phyloP scores from a whole-genome alignment of 2,113 vertebrate species.

The Platichthys stellatus region DNA sequence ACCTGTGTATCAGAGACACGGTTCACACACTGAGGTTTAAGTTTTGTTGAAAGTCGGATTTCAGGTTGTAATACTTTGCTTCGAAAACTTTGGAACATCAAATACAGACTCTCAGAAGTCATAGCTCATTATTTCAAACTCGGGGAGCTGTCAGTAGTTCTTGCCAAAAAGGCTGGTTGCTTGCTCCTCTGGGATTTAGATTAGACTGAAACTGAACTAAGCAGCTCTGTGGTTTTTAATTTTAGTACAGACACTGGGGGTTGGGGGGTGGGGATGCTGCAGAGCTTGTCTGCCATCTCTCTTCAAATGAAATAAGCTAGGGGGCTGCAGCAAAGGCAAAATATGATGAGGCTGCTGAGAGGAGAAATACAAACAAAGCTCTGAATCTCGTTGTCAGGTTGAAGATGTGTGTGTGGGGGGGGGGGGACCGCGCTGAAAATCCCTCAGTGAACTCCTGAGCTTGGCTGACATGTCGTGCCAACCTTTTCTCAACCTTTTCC shows the following conservation, averaged over 20 bases:
- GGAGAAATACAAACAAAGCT: conserved; percentile 30
- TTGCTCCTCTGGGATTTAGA: conserved; percentile 48
- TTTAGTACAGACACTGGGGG: conserved; percentile 36
- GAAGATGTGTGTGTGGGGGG: not conserved
- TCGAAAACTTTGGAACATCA: conserved; percentile 51
- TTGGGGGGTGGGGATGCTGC: not conserved
- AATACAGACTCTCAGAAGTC: conserved; percentile 54
- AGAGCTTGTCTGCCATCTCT: conserved; percentile 26
- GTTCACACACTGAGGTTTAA: not conserved
- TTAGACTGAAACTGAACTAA: conserved; percentile 51
- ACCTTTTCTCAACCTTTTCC: not conserved
- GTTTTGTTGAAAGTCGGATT: not conserved
- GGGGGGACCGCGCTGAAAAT: not conserved
- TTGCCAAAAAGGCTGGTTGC: conserved; percentile 26
- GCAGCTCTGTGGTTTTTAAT: conserved; percentile 61
- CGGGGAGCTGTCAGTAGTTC: conserved; percentile 15
- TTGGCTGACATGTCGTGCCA: not conserved
- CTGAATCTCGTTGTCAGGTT: conserved; percentile 9
- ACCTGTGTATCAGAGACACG: conserved; percentile 79
- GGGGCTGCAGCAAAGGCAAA: conserved; percentile 23
- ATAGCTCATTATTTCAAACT: conserved; percentile 54
- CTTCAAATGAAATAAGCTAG: conserved; percentile 36
- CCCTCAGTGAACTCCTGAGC: not conserved
- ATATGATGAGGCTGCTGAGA: not conserved
- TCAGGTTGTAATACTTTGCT: conserved; percentile 12